A percentile compares a stretch with the other conserved stretches of the same genome.
These are phyloP conservation scores for Drosophila atripex DNA, from an alignment of 2,888 invertebrate genomes.

Conservation along the genomic window DNA sequence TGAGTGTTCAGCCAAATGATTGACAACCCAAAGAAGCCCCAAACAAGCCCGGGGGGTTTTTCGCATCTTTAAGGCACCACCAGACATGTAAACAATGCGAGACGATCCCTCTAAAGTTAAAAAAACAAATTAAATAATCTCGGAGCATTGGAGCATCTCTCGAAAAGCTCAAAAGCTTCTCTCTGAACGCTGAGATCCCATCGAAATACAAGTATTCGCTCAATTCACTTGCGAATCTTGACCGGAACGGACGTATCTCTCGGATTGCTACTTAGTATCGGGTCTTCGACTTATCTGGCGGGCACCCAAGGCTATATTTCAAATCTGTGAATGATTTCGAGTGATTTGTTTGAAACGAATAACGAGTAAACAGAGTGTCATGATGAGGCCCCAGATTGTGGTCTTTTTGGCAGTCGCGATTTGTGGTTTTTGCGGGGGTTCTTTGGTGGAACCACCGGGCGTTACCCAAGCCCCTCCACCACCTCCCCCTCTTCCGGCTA, in stretches of 20 bases:
- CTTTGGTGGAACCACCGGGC: background rate
- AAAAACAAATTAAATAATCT: background rate
- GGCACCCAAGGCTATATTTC: slow-evolving; percentile 12
- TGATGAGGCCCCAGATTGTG: slow-evolving; percentile 30
- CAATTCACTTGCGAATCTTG: slow-evolving; percentile 26
- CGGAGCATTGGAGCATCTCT: slow-evolving; percentile 5
- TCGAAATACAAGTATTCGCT: slow-evolving; percentile 7
- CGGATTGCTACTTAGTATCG: background rate
- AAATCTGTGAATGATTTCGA: slow-evolving; percentile 6
- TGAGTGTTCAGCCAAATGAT: slow-evolving; percentile 23
- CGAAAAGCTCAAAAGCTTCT: slow-evolving; percentile 41
- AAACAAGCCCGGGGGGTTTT: slow-evolving; percentile 23
- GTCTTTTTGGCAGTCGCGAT: slow-evolving; percentile 7
- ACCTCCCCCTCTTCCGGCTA: slow-evolving; percentile 4
- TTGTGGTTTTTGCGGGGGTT: slow-evolving; percentile 10
- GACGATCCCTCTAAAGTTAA: slow-evolving; percentile 15
- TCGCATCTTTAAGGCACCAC: background rate
- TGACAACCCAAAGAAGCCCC: slow-evolving; percentile 31
- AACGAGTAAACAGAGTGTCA: slow-evolving; percentile 31
- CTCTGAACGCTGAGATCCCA: background rate
- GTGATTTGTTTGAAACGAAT: slow-evolving; percentile 12
- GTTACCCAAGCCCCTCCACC: slow-evolving; percentile 12
- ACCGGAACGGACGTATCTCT: slow-evolving; percentile 25
- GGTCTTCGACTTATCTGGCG: background rate
- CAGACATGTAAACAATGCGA: slow-evolving; percentile 32